A percentile compares a stretch with the other conserved stretches of the same genome.
These are phyloP conservation scores for Dipodomys stephensi DNA, from an alignment of 2,113 vertebrate species.

Conservation along the genomic window DNA sequence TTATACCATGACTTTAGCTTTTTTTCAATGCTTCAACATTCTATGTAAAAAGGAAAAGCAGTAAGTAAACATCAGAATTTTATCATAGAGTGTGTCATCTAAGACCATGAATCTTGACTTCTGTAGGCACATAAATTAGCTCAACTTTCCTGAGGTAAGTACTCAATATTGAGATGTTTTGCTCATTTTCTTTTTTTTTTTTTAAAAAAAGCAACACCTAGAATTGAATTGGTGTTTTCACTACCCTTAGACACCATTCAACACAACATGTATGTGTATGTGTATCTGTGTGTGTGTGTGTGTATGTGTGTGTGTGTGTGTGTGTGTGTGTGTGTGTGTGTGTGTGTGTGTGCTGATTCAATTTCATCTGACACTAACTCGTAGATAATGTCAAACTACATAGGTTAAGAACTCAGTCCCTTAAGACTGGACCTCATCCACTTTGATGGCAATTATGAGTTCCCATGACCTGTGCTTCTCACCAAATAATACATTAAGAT, in stretches of 20 bases:
- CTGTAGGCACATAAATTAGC: neutral
- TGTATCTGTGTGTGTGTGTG: no score
- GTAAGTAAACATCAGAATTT: neutral
- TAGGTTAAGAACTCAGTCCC: neutral
- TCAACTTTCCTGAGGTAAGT: neutral
- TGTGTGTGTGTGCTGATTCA: neutral
- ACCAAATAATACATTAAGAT: neutral
- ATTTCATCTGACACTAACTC: neutral
- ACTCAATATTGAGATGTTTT: neutral
- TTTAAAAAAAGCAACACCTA: neutral
- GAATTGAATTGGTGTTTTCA: neutral
- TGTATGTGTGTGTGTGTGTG: no score
- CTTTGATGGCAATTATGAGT: neutral
- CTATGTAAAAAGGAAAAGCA: conserved; percentile 12
- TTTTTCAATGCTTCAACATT: neutral
- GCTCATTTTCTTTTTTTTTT: neutral
- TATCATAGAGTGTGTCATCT: neutral
- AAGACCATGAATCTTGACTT: neutral
- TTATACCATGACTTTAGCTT: conserved; percentile 4
- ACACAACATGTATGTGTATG: no score
- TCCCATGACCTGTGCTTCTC: neutral
- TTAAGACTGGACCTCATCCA: neutral
- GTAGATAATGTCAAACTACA: neutral
- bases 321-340: no score
- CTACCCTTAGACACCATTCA: neutral